Conservation (phyloP, 2,797 vertebrate genomes). For the Lycodopsis pacificus region DNA sequence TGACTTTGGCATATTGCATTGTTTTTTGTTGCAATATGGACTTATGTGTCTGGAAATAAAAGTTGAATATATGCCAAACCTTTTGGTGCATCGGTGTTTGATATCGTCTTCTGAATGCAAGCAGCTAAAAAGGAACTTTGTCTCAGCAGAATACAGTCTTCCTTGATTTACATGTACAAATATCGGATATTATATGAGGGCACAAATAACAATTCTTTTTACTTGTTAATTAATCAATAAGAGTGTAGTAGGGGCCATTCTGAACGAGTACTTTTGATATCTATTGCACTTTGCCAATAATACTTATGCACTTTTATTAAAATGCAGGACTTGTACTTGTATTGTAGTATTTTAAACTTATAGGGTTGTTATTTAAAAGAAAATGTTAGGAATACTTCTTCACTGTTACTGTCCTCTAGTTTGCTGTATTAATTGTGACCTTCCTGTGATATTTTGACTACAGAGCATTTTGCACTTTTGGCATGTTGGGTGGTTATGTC, state of each 20-base stretch:
- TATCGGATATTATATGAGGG: not conserved
- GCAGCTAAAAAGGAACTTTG: not conserved
- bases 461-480: not conserved
- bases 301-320: not conserved
- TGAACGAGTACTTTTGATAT: not conserved
- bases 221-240: too few species aligned
- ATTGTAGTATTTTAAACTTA: not conserved
- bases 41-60: too few species aligned
- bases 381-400: not conserved
- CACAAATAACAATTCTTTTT: not conserved
- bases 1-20: too few species aligned
- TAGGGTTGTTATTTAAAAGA: not conserved
- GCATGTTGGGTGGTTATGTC: slow-evolving; percentile 21
- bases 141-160: not conserved
- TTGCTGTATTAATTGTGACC: slow-evolving; percentile 6
- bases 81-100: not conserved
- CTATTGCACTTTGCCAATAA: not conserved
- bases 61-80: not conserved
- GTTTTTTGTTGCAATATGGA: too few species aligned
- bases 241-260: not conserved
- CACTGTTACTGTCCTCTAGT: not conserved
- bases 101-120: not conserved
- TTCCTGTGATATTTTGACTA: slow-evolving; percentile 3
- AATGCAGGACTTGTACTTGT: not conserved
- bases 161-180: not conserved